Conservation (phyloP, 2,888 invertebrate genomes). For the Euzophera pinguis region DNA sequence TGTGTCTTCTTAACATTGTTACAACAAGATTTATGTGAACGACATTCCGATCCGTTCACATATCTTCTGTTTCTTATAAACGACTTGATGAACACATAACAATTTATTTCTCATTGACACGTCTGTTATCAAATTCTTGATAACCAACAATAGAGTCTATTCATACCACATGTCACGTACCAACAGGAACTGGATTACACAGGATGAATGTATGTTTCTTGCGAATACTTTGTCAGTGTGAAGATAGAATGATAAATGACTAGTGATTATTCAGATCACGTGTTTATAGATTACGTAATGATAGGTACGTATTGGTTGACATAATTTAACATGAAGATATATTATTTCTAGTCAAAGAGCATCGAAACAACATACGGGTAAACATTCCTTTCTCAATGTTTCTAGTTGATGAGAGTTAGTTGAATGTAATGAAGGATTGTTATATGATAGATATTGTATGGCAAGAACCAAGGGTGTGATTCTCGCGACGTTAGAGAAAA, state of each 20-base stretch:
- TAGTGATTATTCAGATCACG: background rate
- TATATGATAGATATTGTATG: too few species aligned
- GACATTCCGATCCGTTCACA: background rate
- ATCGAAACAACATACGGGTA: too few species aligned
- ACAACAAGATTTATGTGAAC: too few species aligned
- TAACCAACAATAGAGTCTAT: background rate
- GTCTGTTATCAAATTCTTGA: background rate
- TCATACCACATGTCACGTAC: slow-evolving; percentile 11
- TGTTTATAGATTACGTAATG: background rate
- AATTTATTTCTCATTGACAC: slow-evolving; percentile 7
- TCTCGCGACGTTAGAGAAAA: too few species aligned
- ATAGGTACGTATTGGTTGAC: background rate
- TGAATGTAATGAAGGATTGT: too few species aligned
- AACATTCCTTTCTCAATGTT: too few species aligned
- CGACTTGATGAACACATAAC: background rate
- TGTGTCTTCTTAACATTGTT: too few species aligned
- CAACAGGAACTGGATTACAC: slow-evolving; percentile 2
- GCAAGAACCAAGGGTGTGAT: too few species aligned
- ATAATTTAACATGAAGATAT: too few species aligned
- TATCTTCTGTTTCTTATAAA: too few species aligned
- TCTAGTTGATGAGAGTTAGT: too few species aligned
- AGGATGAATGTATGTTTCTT: slow-evolving; percentile 7
- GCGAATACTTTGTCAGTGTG: slow-evolving; percentile 1
- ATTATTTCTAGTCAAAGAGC: too few species aligned
- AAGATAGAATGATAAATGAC: slow-evolving; percentile 8